Evolutionary conservation across 2,888 invertebrate species (phyloP).

Genomic region (Eurois occulta): DNA sequence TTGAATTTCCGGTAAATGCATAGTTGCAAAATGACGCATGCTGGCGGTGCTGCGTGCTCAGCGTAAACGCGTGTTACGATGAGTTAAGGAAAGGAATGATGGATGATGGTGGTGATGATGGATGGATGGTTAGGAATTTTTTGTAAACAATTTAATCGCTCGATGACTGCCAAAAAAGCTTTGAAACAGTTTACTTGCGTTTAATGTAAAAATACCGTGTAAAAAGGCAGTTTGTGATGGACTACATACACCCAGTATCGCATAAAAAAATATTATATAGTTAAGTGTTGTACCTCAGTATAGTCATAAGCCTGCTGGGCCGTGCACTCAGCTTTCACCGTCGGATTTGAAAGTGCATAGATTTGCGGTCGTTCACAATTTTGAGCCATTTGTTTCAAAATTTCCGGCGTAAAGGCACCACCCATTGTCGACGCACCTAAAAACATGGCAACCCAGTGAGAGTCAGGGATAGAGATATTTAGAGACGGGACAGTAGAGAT

Average conservation of each 20-base stretch:
- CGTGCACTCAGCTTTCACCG: constrained; percentile 98
- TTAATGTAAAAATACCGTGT: neutral
- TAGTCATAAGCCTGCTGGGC: constrained; percentile 96
- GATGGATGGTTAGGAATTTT: too few relatives aligned
- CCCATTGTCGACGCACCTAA: constrained; percentile 91
- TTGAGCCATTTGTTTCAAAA: constrained; percentile 95
- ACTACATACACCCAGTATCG: neutral
- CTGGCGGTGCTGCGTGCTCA: too few relatives aligned
- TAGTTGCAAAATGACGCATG: too few relatives aligned
- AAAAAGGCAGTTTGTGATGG: neutral
- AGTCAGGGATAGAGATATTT: neutral
- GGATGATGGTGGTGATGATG: too few relatives aligned
- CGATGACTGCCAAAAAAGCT: neutral
- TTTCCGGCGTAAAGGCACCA: constrained; percentile 96
- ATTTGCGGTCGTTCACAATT: constrained; percentile 96
- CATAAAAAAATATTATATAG: neutral
- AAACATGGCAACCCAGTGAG: too few relatives aligned
- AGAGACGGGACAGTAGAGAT: neutral
- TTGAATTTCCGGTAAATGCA: too few relatives aligned
- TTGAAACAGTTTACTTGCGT: neutral
- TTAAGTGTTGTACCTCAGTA: constrained; percentile 92
- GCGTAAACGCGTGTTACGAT: too few relatives aligned
- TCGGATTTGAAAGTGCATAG: constrained; percentile 99
- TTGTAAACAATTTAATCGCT: too few relatives aligned
- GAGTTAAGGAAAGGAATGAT: too few relatives aligned